Evolutionary conservation across 2,113 vertebrate species (phyloP), one percentile per base, ranked within the genome.

Genomic region (Vidua chalybeata): DNA sequence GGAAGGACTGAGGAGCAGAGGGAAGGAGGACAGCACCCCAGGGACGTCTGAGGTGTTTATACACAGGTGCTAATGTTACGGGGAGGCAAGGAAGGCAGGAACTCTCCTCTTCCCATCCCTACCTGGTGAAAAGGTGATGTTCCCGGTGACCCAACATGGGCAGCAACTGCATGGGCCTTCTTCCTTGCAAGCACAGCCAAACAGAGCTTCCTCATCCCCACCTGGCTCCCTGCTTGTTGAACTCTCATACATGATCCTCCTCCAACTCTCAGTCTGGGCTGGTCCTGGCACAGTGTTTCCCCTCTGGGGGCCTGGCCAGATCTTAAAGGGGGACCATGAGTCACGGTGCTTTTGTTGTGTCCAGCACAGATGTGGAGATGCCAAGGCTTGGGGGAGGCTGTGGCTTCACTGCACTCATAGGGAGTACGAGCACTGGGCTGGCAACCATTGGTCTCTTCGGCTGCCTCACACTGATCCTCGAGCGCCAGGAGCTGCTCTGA

Each of bases 361-460:
- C 56, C 68, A 41, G 59, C 59, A 45, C 24, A 73, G 78, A 26
- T 0, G 0, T 15, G 62, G 55, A 61, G 72, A 46, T 1, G 6
- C 33, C 0, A 0, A 56, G 28, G 28, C 46, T 16, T 4, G 0
- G 43, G 63, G 43, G 30, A 9, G 26, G 37, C 59, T 1, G 0
- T 3, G 9, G 56, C n/a, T 81, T 48, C 49, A 31, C 33, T 0
- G 0, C 1, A 2, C 51, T 62, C 2, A 0, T 1, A 3, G 35
- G 16, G 28, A 84, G 30, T 49, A 7, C 0, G 0, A 48, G 41
- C 5, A 2, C 51, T 0, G 0, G 35, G 26, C 27, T 0, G 0
- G 56, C 31, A 56, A 20, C 18, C 45, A 22, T 15, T 0, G 0
- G 10, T 51, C 39, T 43, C 45, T 28, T 41, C 49, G 55, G 52